Evolutionary conservation across 2,888 invertebrate genomes (phyloP), one percentile per base, ranked within the genome.

Genomic region (Drosophila neonasuta): DNA sequence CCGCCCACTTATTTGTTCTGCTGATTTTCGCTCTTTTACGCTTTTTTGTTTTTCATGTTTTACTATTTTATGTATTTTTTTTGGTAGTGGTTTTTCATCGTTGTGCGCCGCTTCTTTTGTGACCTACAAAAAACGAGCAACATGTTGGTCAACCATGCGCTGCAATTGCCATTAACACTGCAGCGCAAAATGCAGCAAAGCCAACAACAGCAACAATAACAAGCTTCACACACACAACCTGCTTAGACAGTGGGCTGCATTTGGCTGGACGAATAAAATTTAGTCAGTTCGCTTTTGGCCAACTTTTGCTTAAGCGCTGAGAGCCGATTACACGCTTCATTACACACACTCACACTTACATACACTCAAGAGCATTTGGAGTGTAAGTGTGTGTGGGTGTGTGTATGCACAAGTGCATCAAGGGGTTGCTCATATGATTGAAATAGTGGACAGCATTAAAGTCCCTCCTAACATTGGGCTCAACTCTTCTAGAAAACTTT

Each of bases 101-200:
- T 49, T 57, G 46, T 34, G 45, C 10, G 36, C 8, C 60, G 68
- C 59, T 20, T 62, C 58, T 68, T 48, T 62, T 67, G 75, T 88
- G 89, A 88, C 89, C 89, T 89, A 89, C 89, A 89, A 89, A 89
- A 76, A 45, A 75, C 66, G 46, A 72, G 71, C 77, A 77, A 71
- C 74, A 86, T 83, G 84, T 87, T 90, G 89, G 88, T 86, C 89
- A 89, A 88, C 86, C 78, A 85, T 82, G 83, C 88, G 87, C 73
- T 85, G 86, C 86, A 82, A 77, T 87, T 89, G 80, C 80, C 86
- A 84, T 84, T 88, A 88, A 81, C 87, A 86, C 79, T 74, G 80
- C 77, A 62, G 41, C 60, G 64, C 60, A 66, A 73, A 74, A 52
- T 66, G 73, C 75, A 68, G 61, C 80, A 69, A 79, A 76, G 68